Base-by-base conservation (phyloP, 2,888 invertebrate species). In the Philonicus albiceps region DNA sequence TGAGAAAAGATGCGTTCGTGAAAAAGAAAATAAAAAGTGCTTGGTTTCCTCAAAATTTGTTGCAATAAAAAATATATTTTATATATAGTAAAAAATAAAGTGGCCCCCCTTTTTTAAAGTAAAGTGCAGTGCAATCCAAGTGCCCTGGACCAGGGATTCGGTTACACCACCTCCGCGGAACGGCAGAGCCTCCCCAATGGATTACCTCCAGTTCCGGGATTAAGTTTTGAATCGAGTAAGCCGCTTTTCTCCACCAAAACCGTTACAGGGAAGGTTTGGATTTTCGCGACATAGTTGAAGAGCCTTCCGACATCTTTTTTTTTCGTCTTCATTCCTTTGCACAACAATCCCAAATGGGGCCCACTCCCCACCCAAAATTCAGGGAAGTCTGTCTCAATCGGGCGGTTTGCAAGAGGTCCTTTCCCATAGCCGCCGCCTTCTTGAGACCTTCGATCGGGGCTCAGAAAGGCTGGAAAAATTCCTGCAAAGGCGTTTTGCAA, bases 281-380 rank as follows among this genome's bases (percentile, higher is more conserved):
- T 81, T 81, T 81, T 16, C 8, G 55, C n/a, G 34, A 55, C 55
- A 19, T 81, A 55, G n/a, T 13, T 16, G n/a, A 55, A 73, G 49
- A 73, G 30, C 30, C 22, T 78, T 87, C 87, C 87, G 87, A 87
- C 87, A 87, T 87, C 80, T 87, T 87, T 87, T 87, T 64, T 87
- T 43, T 43, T 43, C 40, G 40, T 85, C 49, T 85, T 73, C 40
- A 72, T 64, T 49, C 64, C 40, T 34, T 22, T 75, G 22, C 75
- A 86, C 43, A 43, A 74, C 53, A 78, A 37, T 49, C 27, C 55
- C 8, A 49, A 16, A 49, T n/a, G 22, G 22, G 13, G 73, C 84
- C 84, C 73, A 73, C 73, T 73, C 73, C 73, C 73, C 30, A 30
- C 30, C 30, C 49, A 49, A 43, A 53, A 5, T 22, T 5, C 78